Evolutionary conservation across 2,113 vertebrate genomes (phyloP).

Genomic region (Cebus imitator): DNA sequence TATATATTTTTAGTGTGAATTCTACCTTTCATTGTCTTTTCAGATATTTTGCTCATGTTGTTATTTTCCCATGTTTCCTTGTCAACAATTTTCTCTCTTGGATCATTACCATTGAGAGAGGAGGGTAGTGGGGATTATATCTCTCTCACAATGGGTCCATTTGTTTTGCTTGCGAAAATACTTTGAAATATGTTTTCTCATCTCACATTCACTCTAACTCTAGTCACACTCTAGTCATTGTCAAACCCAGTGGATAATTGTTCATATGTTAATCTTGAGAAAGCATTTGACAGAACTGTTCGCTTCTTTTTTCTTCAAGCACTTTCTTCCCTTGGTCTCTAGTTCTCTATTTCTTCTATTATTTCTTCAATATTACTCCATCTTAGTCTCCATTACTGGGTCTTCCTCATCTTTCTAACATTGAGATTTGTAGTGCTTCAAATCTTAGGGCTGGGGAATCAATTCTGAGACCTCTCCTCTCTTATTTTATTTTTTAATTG

Average conservation of each 20-base stretch:
- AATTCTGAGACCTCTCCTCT: not conserved
- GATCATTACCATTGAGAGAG: not conserved
- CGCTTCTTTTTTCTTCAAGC: not conserved
- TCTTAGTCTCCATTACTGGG: not conserved
- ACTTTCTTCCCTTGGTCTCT: not conserved
- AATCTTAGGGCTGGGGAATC: not conserved
- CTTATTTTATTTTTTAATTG: not conserved
- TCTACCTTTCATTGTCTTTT: not conserved
- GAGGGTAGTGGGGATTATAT: not conserved
- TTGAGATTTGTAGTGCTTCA: not conserved
- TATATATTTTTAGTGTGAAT: not conserved
- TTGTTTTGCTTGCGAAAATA: not conserved
- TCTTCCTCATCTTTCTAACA: not conserved
- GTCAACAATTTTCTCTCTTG: not conserved
- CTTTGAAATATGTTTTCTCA: not conserved
- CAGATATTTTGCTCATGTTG: not conserved
- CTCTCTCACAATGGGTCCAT: not conserved
- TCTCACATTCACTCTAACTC: not conserved
- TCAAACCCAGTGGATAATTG: not conserved
- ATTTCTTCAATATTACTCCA: not conserved
- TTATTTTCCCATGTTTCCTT: not conserved
- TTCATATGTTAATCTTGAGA: not conserved
- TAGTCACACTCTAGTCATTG: not conserved
- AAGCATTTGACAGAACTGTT: not conserved
- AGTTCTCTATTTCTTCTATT: not conserved